Conservation (phyloP, 2,797 vertebrate genomes). For the Pseudomugil gertrudae region DNA sequence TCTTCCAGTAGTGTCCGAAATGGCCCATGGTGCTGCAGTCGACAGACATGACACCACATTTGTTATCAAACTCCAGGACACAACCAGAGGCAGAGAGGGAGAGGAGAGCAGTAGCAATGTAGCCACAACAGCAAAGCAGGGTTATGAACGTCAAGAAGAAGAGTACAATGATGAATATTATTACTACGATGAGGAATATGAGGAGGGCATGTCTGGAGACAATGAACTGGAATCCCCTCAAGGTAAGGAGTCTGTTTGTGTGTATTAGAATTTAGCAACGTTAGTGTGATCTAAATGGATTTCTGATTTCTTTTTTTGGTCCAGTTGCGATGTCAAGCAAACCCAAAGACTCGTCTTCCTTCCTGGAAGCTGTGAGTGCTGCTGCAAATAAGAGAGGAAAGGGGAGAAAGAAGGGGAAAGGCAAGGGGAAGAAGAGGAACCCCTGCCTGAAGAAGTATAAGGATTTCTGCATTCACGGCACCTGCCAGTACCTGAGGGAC, state of each 20-base stretch:
- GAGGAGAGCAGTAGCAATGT: constrained; percentile 44
- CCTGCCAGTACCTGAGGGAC: constrained; percentile 88
- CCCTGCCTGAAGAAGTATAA: constrained; percentile 93
- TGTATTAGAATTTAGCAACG: not conserved
- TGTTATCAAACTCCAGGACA: constrained; percentile 77
- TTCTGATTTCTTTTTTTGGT: constrained; percentile 3
- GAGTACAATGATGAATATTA: constrained; percentile 68
- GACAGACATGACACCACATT: constrained; percentile 78
- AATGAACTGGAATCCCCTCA: constrained; percentile 58
- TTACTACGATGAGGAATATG: constrained; percentile 71
- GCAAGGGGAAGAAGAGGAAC: constrained; percentile 93
- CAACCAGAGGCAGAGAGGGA: constrained; percentile 58
- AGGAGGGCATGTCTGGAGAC: constrained; percentile 57
- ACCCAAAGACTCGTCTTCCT: constrained; percentile 82
- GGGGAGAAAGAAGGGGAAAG: constrained; percentile 88
- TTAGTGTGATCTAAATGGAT: not conserved
- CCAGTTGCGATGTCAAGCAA: constrained; percentile 91
- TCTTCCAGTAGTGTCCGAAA: constrained; percentile 67
- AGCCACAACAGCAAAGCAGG: constrained; percentile 45
- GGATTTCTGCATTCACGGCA: constrained; percentile 94
- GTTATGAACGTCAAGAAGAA: constrained; percentile 45
- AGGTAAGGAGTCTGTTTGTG: constrained; percentile 61
- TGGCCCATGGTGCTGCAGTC: constrained; percentile 76
- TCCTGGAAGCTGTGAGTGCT: constrained; percentile 76
- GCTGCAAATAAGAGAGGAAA: constrained; percentile 68